Percentiles rank a stretch among this genome's conserved stretches.
Conservation (phyloP, 1,140 invertebrate genomes). For the Papilio dardanus region DNA sequence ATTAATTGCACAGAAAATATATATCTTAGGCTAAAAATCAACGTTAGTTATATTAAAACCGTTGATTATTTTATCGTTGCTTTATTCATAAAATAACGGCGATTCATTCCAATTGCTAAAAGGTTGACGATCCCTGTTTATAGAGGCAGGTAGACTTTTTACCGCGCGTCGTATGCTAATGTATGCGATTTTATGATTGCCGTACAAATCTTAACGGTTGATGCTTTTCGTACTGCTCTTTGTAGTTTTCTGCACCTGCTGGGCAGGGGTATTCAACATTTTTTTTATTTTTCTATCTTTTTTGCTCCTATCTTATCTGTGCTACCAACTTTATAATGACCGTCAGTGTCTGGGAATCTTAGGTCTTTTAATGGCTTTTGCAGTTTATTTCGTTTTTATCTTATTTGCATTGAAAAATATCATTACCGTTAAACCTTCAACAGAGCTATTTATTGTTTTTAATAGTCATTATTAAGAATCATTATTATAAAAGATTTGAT, state of each 20-base stretch:
- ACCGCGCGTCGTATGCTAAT: slow-evolving; percentile 46
- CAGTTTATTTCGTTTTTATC: background rate
- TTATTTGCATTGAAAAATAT: background rate
- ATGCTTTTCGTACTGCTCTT: slow-evolving; percentile 39
- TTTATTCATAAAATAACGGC: slow-evolving; percentile 29
- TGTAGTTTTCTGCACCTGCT: slow-evolving; percentile 34
- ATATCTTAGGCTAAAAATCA: background rate
- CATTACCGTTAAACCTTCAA: background rate
- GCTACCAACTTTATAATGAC: background rate
- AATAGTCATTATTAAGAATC: background rate
- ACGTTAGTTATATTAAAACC: background rate
- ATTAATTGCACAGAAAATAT: too few relatives aligned
- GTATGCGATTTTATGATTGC: slow-evolving; percentile 48
- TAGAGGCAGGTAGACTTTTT: slow-evolving; percentile 48
- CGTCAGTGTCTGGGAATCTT: background rate
- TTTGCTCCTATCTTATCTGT: slow-evolving; percentile 2
- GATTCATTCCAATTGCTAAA: slow-evolving; percentile 33
- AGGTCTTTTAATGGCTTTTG: slow-evolving; percentile 1
- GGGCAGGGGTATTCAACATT: background rate
- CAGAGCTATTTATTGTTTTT: background rate
- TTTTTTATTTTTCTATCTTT: background rate
- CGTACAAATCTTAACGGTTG: slow-evolving; percentile 48
- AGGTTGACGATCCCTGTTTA: slow-evolving; percentile 46
- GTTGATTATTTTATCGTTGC: slow-evolving; percentile 30
- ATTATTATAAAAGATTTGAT: background rate